A percentile compares a stretch with the other conserved stretches of the same genome.
phyloP scores from a whole-genome alignment of 1,140 invertebrate genomes.

The Drosophila albomicans region DNA sequence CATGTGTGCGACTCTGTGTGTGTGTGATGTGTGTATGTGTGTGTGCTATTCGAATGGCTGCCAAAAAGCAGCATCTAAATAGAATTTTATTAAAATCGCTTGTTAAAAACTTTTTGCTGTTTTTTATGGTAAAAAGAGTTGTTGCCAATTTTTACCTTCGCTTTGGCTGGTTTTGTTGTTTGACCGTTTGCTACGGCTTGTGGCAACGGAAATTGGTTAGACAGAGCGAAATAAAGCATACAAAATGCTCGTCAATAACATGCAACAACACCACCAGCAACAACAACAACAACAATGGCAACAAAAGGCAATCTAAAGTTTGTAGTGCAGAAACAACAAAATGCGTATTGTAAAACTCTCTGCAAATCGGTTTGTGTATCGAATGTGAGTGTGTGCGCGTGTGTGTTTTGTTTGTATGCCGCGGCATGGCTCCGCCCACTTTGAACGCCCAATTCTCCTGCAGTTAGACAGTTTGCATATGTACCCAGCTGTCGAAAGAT shows the following conservation, averaged over 20 bases:
- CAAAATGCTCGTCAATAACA: slow-evolving; percentile 76
- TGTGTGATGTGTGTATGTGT: slow-evolving; percentile 7
- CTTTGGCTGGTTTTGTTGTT: slow-evolving; percentile 24
- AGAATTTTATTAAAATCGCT: slow-evolving; percentile 84
- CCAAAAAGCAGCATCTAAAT: slow-evolving; percentile 69
- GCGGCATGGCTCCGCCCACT: slow-evolving; percentile 4
- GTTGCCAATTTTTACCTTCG: slow-evolving; percentile 36
- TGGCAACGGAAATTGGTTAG: slow-evolving; percentile 76
- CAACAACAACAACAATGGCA: slow-evolving; percentile 35
- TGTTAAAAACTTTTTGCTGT: slow-evolving; percentile 71
- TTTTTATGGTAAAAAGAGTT: slow-evolving; percentile 63
- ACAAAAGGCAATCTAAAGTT: slow-evolving; percentile 78
- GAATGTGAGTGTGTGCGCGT: slow-evolving; percentile 24
- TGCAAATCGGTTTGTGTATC: slow-evolving; percentile 56
- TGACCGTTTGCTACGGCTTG: slow-evolving; percentile 55
- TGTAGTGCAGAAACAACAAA: slow-evolving; percentile 29
- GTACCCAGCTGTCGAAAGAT: slow-evolving; percentile 70
- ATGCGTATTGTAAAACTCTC: slow-evolving; percentile 10
- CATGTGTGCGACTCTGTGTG: background rate
- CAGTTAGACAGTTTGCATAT: slow-evolving; percentile 53
- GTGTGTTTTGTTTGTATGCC: slow-evolving; percentile 13
- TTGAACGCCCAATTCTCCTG: background rate
- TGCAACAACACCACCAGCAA: slow-evolving; percentile 34
- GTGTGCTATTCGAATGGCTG: slow-evolving; percentile 28
- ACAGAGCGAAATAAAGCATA: slow-evolving; percentile 73